phyloP scores from a whole-genome alignment of 1,140 invertebrate genomes.

The Trichomalopsis sarcophagae region DNA sequence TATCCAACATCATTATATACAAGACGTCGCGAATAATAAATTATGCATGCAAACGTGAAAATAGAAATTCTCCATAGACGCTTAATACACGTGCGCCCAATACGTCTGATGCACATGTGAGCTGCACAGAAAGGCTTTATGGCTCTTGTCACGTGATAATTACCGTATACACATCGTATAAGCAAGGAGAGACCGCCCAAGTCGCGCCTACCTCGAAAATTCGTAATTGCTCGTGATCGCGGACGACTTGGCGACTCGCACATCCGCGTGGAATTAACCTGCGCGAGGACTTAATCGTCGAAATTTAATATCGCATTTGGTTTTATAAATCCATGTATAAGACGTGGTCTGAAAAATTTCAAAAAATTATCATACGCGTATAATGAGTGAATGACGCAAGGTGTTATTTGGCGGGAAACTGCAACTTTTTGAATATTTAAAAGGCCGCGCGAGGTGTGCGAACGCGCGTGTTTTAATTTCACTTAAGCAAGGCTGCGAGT shows the following conservation, averaged over 20 bases:
- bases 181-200: constrained; percentile 43
- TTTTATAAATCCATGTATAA: not conserved
- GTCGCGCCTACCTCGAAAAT: constrained; percentile 43
- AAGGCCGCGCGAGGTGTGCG: no score
- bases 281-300: constrained; percentile 52
- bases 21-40: not conserved
- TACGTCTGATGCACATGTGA: not conserved
- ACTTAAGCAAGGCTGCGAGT: constrained; percentile 1
- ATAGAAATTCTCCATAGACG: constrained; percentile 14
- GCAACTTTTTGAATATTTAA: not conserved
- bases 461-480: constrained; percentile 8
- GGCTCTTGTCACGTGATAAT: constrained; percentile 58
- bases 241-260: not conserved
- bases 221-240: not conserved
- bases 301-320: constrained; percentile 2
- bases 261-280: constrained; percentile 42
- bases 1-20: not conserved
- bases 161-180: constrained; percentile 23
- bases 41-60: constrained; percentile 6
- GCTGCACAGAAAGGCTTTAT: constrained; percentile 23
- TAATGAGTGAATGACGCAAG: not conserved
- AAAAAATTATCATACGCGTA: not conserved
- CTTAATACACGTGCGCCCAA: not conserved
- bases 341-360: not conserved
- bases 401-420: not conserved